Percentiles rank a stretch among this genome's conserved stretches.
Conservation (phyloP, 2,797 vertebrate species). For the Tinamus major region DNA sequence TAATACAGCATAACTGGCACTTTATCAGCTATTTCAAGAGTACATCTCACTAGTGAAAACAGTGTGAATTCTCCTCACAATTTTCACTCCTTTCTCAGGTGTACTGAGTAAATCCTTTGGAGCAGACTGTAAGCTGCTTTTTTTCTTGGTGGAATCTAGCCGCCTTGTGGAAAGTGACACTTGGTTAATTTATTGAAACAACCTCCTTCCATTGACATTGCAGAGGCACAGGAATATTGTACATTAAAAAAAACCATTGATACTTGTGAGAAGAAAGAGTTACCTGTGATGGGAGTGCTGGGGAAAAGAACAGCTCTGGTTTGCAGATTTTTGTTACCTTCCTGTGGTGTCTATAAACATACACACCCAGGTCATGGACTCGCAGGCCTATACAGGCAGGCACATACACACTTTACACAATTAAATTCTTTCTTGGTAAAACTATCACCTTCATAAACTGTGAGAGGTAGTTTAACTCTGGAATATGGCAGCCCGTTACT, state of each 20-base stretch:
- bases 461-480: neutral
- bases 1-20: neutral
- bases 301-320: neutral
- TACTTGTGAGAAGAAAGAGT: slow-evolving; percentile 22
- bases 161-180: neutral
- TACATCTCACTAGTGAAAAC: neutral
- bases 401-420: neutral
- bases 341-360: neutral
- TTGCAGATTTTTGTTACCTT: neutral
- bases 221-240: neutral
- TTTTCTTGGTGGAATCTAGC: neutral
- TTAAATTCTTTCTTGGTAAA: slow-evolving; percentile 6
- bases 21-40: neutral
- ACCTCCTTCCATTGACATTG: neutral
- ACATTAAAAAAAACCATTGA: neutral
- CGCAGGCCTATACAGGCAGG: neutral
- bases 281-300: neutral
- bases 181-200: slow-evolving; percentile 1
- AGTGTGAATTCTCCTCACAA: neutral
- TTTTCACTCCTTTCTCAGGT: neutral
- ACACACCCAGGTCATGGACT: neutral
- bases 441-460: neutral
- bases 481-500: neutral
- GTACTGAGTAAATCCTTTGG: neutral
- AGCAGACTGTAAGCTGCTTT: neutral